Evolutionary conservation across 2,113 vertebrate species (phyloP).

Genomic region (Apistogramma diplotaenia): DNA sequence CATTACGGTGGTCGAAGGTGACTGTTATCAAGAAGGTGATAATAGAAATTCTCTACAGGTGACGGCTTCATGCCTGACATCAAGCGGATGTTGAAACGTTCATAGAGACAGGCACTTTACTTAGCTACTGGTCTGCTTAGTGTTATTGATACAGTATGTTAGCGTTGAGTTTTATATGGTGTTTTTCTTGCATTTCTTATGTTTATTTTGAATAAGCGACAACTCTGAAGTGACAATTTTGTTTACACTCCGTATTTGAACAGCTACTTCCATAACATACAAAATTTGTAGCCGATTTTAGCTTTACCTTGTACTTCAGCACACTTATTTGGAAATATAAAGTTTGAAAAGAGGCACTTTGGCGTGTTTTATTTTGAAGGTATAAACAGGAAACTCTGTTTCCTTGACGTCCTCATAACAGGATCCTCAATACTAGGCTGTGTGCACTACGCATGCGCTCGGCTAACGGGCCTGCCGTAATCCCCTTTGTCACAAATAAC

Average conservation of each 20-base stretch:
- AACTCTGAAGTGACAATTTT: not conserved
- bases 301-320: not conserved
- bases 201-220: no score
- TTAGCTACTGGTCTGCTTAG: not conserved
- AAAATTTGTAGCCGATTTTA: not conserved
- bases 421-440: slow-evolving; percentile 15
- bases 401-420: not conserved
- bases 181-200: not conserved
- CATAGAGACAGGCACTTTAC: not conserved
- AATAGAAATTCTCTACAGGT: not conserved
- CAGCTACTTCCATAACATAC: not conserved
- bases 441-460: slow-evolving; percentile 68
- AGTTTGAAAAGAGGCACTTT: not conserved
- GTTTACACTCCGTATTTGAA: not conserved
- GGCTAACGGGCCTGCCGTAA: slow-evolving; percentile 34
- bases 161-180: not conserved
- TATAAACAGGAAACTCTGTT: not conserved
- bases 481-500: slow-evolving; percentile 51
- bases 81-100: not conserved
- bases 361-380: slow-evolving; percentile 12
- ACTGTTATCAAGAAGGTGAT: not conserved
- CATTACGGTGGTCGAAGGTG: not conserved
- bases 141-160: not conserved
- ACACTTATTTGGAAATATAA: not conserved
- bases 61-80: not conserved